Evolutionary conservation across 2,888 invertebrate species (phyloP).

Genomic region (Xanthostigma xanthostigma): DNA sequence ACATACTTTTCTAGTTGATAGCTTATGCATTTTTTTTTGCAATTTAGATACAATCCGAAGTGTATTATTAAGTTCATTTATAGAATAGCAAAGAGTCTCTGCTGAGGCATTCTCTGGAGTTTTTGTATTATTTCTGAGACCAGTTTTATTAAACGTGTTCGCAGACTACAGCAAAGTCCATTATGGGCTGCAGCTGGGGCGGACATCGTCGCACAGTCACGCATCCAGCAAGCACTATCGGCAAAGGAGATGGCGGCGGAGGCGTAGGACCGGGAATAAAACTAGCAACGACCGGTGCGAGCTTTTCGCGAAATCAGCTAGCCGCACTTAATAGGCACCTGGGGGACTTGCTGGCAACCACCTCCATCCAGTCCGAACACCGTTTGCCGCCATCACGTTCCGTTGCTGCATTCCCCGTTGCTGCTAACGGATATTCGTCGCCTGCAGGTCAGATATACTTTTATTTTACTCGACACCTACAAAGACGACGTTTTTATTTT

Average conservation of each 20-base stretch:
- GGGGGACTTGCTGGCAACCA: not conserved
- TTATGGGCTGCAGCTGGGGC: slow-evolving; percentile 1
- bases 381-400: not conserved
- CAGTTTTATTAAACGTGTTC: not conserved
- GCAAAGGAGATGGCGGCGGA: not conserved
- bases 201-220: not conserved
- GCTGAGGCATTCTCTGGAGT: no score
- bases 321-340: slow-evolving; percentile 1
- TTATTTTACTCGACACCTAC: no score
- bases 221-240: not conserved
- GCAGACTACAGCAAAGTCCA: slow-evolving; percentile 1
- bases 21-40: no score
- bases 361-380: not conserved
- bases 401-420: no score
- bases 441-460: no score
- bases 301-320: slow-evolving; percentile 1
- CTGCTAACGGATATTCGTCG: no score
- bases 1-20: no score
- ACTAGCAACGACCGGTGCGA: not conserved
- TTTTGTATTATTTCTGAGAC: no score
- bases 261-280: not conserved
- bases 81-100: no score
- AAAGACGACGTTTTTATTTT: no score
- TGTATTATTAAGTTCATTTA: no score
- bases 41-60: no score